Evolutionary conservation across 2,113 vertebrate genomes (phyloP).

Genomic region (Periophthalmus modestus): DNA sequence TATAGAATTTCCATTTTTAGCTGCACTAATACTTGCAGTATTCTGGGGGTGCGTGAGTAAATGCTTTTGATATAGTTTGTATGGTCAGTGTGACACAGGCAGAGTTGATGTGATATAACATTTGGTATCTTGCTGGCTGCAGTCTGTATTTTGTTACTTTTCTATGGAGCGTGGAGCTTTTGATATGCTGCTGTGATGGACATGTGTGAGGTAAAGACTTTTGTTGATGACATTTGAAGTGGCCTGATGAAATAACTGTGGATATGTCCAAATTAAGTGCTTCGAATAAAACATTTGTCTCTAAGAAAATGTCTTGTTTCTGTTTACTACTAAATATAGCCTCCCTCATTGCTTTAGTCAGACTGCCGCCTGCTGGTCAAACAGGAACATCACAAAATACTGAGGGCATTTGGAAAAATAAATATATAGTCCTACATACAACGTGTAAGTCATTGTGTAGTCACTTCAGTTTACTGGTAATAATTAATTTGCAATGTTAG

Average conservation of each 20-base stretch:
- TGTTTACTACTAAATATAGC: neutral
- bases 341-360: neutral
- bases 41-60: slow-evolving; percentile 37
- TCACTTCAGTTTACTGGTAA: neutral
- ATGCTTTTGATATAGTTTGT: slow-evolving; percentile 50
- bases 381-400: neutral
- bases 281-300: slow-evolving; percentile 75
- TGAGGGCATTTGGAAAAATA: neutral
- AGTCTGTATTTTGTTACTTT: slow-evolving; percentile 52
- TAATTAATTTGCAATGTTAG: neutral
- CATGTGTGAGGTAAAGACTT: slow-evolving; percentile 44
- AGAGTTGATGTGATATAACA: slow-evolving; percentile 57
- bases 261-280: slow-evolving; percentile 69
- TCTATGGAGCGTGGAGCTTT: slow-evolving; percentile 38
- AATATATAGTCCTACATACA: neutral
- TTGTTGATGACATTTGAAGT: slow-evolving; percentile 43
- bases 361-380: slow-evolving; percentile 53
- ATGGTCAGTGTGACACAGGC: slow-evolving; percentile 24
- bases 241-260: slow-evolving; percentile 60
- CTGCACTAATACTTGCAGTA: slow-evolving; percentile 9
- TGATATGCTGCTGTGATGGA: slow-evolving; percentile 65
- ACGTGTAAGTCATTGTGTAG: neutral
- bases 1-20: slow-evolving; percentile 1
- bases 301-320: slow-evolving; percentile 10
- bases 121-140: slow-evolving; percentile 47